Conservation (phyloP, 2,888 invertebrate genomes). For the Lapara coniferarum region DNA sequence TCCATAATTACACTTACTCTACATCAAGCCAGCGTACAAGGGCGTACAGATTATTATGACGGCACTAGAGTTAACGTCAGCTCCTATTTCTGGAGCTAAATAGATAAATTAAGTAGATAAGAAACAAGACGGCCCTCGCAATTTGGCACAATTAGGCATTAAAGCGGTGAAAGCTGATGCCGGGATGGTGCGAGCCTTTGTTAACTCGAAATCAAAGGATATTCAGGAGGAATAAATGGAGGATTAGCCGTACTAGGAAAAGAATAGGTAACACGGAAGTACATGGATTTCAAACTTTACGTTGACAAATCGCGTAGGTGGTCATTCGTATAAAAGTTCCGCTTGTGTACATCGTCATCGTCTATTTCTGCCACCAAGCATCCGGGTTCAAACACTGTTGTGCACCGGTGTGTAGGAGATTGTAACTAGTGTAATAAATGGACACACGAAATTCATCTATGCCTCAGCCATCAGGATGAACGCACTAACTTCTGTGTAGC, state of each 20-base stretch:
- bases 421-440: too few relatives aligned
- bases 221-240: conserved; percentile 5
- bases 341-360: too few relatives aligned
- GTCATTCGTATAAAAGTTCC: too few relatives aligned
- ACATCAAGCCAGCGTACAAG: neutral
- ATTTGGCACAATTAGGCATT: conserved; percentile 59
- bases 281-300: neutral
- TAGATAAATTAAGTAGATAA: conserved; percentile 71
- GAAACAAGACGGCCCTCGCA: conserved; percentile 54
- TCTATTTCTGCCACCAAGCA: too few relatives aligned
- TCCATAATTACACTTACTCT: neutral
- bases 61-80: conserved; percentile 43
- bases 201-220: conserved; percentile 8
- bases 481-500: too few relatives aligned
- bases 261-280: neutral
- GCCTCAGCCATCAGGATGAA: too few relatives aligned
- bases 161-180: conserved; percentile 42
- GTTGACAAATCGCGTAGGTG: neutral
- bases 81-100: conserved; percentile 46
- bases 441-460: too few relatives aligned
- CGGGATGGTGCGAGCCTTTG: neutral
- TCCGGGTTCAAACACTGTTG: too few relatives aligned
- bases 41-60: conserved; percentile 16
- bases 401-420: too few relatives aligned
- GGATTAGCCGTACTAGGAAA: neutral